A percentile compares a stretch with the other conserved stretches of the same genome.
Conservation (phyloP, 2,888 invertebrate genomes). For the Euphydryas editha region DNA sequence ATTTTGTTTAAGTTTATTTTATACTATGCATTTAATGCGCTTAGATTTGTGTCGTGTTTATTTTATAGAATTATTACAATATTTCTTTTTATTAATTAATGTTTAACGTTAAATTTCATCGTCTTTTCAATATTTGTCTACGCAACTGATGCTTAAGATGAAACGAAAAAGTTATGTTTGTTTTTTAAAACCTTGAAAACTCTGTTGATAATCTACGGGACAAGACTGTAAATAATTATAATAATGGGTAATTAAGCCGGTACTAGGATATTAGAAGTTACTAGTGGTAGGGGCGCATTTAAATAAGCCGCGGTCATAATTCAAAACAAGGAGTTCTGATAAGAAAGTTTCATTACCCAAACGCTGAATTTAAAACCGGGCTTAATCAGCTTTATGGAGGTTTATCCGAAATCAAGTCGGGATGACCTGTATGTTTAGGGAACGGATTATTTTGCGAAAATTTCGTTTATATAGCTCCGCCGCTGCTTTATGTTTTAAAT, state of each 20-base stretch:
- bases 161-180: background rate
- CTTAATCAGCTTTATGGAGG: constrained; percentile 75
- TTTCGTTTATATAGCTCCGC: constrained; percentile 72
- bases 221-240: constrained; percentile 43
- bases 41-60: constrained; percentile 13
- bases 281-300: constrained; percentile 52
- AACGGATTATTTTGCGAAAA: constrained; percentile 72
- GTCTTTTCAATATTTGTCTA: background rate
- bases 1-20: constrained; percentile 50
- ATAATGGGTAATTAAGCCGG: constrained; percentile 49
- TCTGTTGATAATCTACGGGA: background rate
- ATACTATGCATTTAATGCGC: constrained; percentile 25
- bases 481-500: constrained; percentile 62
- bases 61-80: background rate
- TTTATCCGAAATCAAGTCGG: constrained; percentile 62
- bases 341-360: constrained; percentile 82
- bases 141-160: background rate
- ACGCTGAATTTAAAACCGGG: constrained; percentile 80
- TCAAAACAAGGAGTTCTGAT: constrained; percentile 78
- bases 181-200: background rate
- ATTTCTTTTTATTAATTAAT: background rate
- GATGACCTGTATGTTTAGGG: constrained; percentile 78
- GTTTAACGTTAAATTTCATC: too few relatives aligned
- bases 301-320: constrained; percentile 71
- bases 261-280: constrained; percentile 52